Conservation (phyloP, 2,113 vertebrate species). For the Colinus virginianus region DNA sequence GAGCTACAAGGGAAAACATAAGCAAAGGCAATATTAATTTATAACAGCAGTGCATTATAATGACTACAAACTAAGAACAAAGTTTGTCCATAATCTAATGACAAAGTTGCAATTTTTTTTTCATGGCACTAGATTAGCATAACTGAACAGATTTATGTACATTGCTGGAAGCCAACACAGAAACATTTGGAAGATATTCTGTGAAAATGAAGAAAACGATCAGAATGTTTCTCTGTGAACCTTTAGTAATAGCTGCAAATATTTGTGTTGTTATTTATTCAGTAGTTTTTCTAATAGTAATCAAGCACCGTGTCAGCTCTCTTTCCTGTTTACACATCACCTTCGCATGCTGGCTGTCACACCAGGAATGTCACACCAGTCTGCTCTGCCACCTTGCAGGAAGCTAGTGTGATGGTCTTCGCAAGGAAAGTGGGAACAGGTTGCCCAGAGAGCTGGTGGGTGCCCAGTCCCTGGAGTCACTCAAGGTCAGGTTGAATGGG, state of each 20-base stretch:
- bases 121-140: not conserved
- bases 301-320: not conserved
- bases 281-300: not conserved
- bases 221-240: not conserved
- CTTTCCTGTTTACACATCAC: not conserved
- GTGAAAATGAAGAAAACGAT: constrained; percentile 34
- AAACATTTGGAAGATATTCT: constrained; percentile 39
- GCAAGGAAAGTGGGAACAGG: not conserved
- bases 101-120: not conserved
- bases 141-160: constrained; percentile 47
- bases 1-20: not conserved
- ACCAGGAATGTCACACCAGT: not conserved
- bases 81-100: constrained; percentile 23
- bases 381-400: not conserved
- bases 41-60: not conserved
- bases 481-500: no score
- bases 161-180: not conserved
- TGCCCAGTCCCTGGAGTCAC: no score
- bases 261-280: not conserved
- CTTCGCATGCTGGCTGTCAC: fast-evolving
- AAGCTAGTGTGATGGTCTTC: not conserved
- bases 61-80: constrained; percentile 7
- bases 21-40: constrained; percentile 31
- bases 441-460: no score
- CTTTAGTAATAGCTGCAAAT: constrained; percentile 14